Evolutionary conservation across 2,113 vertebrate genomes (phyloP), one percentile per base, ranked within the genome.

Genomic region (Brachyhypopomus gauderio): DNA sequence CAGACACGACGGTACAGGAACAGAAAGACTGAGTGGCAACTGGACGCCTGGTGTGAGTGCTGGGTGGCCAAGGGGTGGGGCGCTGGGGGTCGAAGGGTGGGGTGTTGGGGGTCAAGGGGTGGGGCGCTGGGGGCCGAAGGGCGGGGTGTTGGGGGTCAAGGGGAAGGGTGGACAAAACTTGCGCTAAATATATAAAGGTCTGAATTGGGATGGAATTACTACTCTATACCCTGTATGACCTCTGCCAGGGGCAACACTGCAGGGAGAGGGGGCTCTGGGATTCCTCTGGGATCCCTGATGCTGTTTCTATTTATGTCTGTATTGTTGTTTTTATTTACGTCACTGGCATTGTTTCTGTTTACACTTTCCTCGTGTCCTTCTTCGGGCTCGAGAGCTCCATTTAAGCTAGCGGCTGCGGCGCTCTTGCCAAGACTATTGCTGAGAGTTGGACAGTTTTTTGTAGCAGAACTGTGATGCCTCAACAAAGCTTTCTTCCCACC

Each of bases 1-100:
- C 93, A 94, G 91, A 91, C 92, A 94, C 92, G 94, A 93, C 93
- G 94, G 93, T 79, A 93, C 93, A 83, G 77, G 45, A 84, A 84
- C 79, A 62, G 75, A 86, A 85, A 85, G 77, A 93, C 94, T 92
- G 89, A 96, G 95, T 95, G 95, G 94, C 95, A 95, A 95, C 94
- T 88, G 67, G 93, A 94, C 94, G 94, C 95, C 92, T 66, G 93
- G 11, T 20, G 91, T 86, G 66, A 93, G 94, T 93, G 93, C 93
- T 90, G 93, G 91, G 92, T 71, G 79, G 58, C 73, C 64, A 75
- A 34, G 67, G 60, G 69, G 75, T 82, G 30, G 30, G 30, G 30
- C 62, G 59, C 48, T 19, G 86, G 92, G n/a, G 27, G 59, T 55
- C 55, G 38, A 12, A 30, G 70, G 71, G 59, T 12, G 63, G 27